These are phyloP conservation scores for Eumacrocentrus americanus DNA, from an alignment of 2,888 invertebrate species.

Conservation along the genomic window DNA sequence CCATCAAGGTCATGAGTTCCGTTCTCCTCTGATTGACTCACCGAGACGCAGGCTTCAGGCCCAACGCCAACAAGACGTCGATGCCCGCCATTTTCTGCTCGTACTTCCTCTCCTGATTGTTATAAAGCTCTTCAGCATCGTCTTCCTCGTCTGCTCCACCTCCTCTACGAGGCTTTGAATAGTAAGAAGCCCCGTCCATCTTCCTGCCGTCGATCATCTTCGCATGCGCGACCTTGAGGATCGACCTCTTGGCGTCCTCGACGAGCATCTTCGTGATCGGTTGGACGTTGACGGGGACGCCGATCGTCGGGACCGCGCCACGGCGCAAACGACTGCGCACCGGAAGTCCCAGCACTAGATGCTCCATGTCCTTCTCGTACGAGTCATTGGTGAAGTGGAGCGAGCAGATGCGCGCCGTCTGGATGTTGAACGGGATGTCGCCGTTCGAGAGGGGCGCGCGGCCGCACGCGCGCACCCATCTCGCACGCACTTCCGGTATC, in stretches of 20 bases:
- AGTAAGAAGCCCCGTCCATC: conserved; percentile 28
- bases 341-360: conserved; percentile 65
- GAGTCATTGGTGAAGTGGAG: conserved; percentile 64
- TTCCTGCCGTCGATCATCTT: conserved; percentile 39
- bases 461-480: conserved; percentile 66
- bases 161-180: conserved; percentile 8
- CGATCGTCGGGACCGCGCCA: conserved; percentile 63
- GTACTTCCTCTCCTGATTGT: conserved; percentile 14
- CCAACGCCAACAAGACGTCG: conserved; percentile 65
- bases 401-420: conserved; percentile 66
- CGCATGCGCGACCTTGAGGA: conserved; percentile 54
- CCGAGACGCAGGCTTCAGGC: conserved; percentile 63
- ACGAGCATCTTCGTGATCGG: conserved; percentile 59
- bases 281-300: conserved; percentile 58
- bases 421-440: conserved; percentile 63
- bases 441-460: conserved; percentile 61
- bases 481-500: conserved; percentile 63
- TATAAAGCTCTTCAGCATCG: conserved; percentile 12
- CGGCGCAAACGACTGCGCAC: conserved; percentile 64
- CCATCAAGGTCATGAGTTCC: conserved; percentile 9
- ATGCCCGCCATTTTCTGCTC: conserved; percentile 57
- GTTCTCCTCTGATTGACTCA: conserved; percentile 44
- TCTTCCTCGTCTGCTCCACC: conserved; percentile 4
- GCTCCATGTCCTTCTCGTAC: conserved; percentile 66
- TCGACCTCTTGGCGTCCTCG: conserved; percentile 53